A percentile compares a stretch with the other conserved stretches of the same genome.
Evolutionary conservation across 2,113 vertebrate species (phyloP).

Genomic region (Galbula dea): DNA sequence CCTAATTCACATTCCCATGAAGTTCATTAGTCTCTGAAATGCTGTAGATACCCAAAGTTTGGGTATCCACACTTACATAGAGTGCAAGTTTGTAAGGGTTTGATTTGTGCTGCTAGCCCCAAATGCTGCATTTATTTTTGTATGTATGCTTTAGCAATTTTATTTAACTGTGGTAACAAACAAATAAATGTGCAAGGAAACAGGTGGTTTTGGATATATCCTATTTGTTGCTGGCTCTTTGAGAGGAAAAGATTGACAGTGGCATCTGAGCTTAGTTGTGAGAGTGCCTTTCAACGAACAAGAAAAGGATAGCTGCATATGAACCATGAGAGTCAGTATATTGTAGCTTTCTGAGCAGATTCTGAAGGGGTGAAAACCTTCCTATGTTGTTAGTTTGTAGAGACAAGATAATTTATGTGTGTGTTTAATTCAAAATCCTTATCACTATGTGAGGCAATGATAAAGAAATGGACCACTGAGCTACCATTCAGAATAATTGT

Average conservation of each 20-base stretch:
- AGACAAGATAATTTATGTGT: background rate
- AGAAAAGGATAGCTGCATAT: background rate
- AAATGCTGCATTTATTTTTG: background rate
- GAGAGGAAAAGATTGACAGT: background rate
- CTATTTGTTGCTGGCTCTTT: background rate
- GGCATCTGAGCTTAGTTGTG: background rate
- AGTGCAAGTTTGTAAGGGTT: background rate
- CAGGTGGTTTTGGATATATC: background rate
- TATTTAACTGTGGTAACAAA: background rate
- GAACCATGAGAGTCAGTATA: background rate
- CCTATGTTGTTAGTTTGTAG: background rate
- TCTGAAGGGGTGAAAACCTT: background rate
- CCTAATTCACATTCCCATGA: background rate
- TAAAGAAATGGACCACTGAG: background rate
- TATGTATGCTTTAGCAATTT: background rate
- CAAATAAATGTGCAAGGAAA: background rate
- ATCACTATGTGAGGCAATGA: background rate
- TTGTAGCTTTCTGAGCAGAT: background rate
- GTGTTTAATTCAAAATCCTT: background rate
- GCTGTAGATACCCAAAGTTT: background rate
- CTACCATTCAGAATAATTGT: background rate
- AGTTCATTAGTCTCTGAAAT: background rate
- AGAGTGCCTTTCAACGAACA: background rate
- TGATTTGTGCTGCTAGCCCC: background rate
- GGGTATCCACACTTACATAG: background rate